Percentiles rank a stretch among this genome's conserved stretches.
Conservation (phyloP, 1,140 invertebrate genomes). For the Megalopta genalis region DNA sequence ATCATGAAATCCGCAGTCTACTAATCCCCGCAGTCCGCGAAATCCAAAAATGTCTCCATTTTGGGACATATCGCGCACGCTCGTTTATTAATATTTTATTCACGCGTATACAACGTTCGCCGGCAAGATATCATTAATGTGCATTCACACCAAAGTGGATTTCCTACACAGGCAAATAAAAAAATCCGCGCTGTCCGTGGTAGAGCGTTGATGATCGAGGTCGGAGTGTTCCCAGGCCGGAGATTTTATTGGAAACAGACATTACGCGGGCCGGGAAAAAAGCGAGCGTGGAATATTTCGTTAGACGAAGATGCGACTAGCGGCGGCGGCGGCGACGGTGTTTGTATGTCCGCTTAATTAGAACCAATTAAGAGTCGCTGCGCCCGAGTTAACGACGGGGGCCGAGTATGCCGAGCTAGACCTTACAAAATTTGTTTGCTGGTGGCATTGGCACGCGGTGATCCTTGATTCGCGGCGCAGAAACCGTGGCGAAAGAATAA, state of each 20-base stretch:
- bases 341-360: slow-evolving; percentile 48
- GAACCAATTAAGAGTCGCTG: slow-evolving; percentile 51
- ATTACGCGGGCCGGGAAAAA: slow-evolving; percentile 5
- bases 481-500: slow-evolving; percentile 55
- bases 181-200: too few relatives aligned
- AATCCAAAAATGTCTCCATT: too few relatives aligned
- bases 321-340: not conserved
- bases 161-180: too few relatives aligned
- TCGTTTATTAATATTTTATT: too few relatives aligned
- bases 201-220: not conserved
- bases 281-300: not conserved
- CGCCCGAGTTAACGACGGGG: slow-evolving; percentile 29
- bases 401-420: not conserved
- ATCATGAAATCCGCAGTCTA: too few relatives aligned
- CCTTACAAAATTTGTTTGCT: slow-evolving; percentile 41
- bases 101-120: too few relatives aligned
- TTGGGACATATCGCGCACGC: too few relatives aligned
- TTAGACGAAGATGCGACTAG: not conserved
- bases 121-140: too few relatives aligned
- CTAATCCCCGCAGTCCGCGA: too few relatives aligned
- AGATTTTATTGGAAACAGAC: not conserved
- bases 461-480: slow-evolving; percentile 21
- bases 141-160: not conserved
- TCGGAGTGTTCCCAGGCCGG: too few relatives aligned
- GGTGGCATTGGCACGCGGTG: slow-evolving; percentile 23